These are phyloP conservation scores for Cepaea hortensis DNA, from an alignment of 2,888 invertebrate genomes.

Conservation along the genomic window DNA sequence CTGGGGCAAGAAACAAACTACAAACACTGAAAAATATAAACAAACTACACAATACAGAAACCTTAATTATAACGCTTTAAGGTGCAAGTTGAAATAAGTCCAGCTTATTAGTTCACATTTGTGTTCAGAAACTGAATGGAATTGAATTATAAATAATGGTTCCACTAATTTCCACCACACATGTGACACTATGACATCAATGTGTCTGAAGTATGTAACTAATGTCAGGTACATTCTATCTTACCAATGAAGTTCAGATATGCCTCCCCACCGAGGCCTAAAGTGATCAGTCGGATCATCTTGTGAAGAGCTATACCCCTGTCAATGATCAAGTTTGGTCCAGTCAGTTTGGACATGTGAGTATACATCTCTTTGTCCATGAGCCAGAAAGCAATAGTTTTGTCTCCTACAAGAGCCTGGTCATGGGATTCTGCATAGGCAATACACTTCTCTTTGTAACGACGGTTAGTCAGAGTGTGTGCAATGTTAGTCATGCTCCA, in stretches of 20 bases:
- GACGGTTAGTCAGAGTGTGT: constrained; percentile 93
- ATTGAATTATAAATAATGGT: no score
- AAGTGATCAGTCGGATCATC: constrained; percentile 94
- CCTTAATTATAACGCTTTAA: no score
- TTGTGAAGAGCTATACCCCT: constrained; percentile 97
- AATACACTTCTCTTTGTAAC: constrained; percentile 96
- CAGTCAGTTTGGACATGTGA: constrained; percentile 87
- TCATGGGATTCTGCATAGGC: constrained; percentile 99
- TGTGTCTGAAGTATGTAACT: no score
- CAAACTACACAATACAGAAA: no score
- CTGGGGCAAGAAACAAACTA: no score
- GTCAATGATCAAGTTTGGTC: constrained; percentile 82
- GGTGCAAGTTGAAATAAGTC: no score
- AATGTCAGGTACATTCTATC: constrained; percentile 51
- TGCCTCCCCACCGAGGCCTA: constrained; percentile 95
- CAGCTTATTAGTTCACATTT: no score
- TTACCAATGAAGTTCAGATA: constrained; percentile 98
- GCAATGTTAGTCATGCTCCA: constrained; percentile 95
- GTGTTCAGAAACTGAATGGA: no score
- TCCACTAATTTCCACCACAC: no score
- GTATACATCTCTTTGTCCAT: constrained; percentile 99
- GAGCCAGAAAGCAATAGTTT: constrained; percentile 98
- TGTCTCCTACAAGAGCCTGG: constrained; percentile 89
- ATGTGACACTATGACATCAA: no score
- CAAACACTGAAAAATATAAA: no score